Conservation (phyloP, 2,797 vertebrate genomes). For the Pteropus rufus region DNA sequence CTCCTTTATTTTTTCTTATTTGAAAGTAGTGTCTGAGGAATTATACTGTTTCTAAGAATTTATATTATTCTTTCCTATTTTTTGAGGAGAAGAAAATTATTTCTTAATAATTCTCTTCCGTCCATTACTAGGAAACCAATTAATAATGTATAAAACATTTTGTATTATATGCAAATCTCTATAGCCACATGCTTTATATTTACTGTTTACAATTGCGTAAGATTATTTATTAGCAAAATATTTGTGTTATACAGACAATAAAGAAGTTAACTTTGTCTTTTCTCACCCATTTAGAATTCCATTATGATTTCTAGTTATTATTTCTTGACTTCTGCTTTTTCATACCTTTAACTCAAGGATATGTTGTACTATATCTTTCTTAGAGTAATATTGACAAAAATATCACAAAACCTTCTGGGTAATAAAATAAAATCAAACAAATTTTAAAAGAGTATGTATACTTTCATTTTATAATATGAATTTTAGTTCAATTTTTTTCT, state of each 20-base stretch:
- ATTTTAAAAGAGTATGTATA: neutral
- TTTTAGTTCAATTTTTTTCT: too few species aligned
- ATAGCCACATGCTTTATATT: slow-evolving; percentile 56
- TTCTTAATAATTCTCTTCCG: slow-evolving; percentile 68
- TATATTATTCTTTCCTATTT: neutral
- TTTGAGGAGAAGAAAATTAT: slow-evolving; percentile 61
- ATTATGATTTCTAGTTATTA: slow-evolving; percentile 71
- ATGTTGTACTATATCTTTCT: neutral
- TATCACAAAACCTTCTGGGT: neutral
- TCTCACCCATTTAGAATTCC: slow-evolving; percentile 39
- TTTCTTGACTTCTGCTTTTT: slow-evolving; percentile 63
- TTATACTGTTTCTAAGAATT: slow-evolving; percentile 56
- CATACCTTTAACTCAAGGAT: slow-evolving; percentile 73
- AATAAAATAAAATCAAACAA: neutral
- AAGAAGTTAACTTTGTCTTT: slow-evolving; percentile 73
- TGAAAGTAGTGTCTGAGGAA: slow-evolving; percentile 56
- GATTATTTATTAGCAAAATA: slow-evolving; percentile 71
- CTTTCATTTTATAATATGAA: too few species aligned
- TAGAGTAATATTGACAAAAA: neutral
- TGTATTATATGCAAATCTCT: slow-evolving; percentile 59
- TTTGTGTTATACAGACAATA: slow-evolving; percentile 73
- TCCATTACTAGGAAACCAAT: slow-evolving; percentile 27
- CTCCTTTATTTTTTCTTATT: slow-evolving; percentile 15
- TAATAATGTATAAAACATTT: slow-evolving; percentile 50
- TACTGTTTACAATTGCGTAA: slow-evolving; percentile 52